Evolutionary conservation across 2,113 vertebrate genomes (phyloP).

Genomic region (Podarcis muralis): DNA sequence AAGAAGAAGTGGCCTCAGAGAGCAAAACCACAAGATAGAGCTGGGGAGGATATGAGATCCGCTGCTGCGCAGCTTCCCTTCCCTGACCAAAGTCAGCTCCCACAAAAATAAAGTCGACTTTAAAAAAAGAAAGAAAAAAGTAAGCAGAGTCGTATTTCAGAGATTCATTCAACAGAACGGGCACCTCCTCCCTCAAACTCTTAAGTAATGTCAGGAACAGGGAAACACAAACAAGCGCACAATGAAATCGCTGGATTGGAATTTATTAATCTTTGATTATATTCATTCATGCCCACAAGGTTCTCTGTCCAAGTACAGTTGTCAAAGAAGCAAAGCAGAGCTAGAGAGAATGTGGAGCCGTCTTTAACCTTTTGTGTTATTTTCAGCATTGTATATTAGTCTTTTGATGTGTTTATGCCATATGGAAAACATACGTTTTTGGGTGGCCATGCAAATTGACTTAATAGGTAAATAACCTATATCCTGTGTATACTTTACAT

Average conservation of each 20-base stretch:
- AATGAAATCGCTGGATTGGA: not conserved
- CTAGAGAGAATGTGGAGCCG: not conserved
- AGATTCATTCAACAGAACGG: not conserved
- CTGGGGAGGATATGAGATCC: slow-evolving; percentile 60
- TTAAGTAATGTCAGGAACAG: not conserved
- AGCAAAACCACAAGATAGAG: slow-evolving; percentile 72
- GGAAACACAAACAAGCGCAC: rapidly evolving
- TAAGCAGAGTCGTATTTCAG: not conserved
- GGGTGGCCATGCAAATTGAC: too few relatives aligned
- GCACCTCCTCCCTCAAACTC: not conserved
- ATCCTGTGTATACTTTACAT: not conserved
- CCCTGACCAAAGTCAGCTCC: slow-evolving; percentile 45
- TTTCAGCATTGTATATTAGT: not conserved
- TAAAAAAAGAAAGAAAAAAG: not conserved
- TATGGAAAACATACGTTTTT: not conserved
- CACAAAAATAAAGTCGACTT: slow-evolving; percentile 14
- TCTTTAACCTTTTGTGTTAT: too few relatives aligned
- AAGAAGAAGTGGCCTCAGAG: slow-evolving; percentile 66
- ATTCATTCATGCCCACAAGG: not conserved
- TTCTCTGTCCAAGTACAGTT: not conserved
- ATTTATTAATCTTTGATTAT: not conserved
- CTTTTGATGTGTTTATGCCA: not conserved
- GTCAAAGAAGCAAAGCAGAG: not conserved
- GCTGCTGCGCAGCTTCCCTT: slow-evolving; percentile 46
- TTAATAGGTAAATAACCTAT: too few relatives aligned